These are phyloP conservation scores for Pteronotus mesoamericanus DNA, from an alignment of 2,797 vertebrate genomes.

Conservation along the genomic window DNA sequence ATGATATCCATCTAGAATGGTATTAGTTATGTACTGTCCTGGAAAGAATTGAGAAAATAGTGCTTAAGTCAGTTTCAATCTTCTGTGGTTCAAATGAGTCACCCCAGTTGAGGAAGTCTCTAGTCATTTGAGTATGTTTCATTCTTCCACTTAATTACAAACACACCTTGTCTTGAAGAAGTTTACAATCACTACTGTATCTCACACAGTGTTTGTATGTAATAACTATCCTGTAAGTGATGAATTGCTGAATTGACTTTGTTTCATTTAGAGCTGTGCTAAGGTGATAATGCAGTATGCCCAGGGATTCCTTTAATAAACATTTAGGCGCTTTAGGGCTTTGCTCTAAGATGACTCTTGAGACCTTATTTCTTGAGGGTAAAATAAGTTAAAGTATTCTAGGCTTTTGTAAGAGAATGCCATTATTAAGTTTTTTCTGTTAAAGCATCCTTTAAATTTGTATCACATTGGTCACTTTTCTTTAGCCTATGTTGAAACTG, in stretches of 20 bases:
- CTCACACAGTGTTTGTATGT: not conserved
- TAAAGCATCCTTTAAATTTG: conserved; percentile 20
- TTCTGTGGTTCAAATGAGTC: not conserved
- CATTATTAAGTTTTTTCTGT: conserved; percentile 1
- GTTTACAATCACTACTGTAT: not conserved
- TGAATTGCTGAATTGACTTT: conserved; percentile 9
- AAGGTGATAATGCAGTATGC: not conserved
- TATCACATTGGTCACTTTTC: not conserved
- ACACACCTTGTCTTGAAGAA: conserved; percentile 27
- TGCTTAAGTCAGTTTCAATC: not conserved
- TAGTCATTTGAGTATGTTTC: not conserved
- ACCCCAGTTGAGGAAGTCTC: not conserved
- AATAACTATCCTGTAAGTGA: not conserved
- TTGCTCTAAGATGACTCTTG: conserved; percentile 19
- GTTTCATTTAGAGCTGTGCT: conserved; percentile 1
- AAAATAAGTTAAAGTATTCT: conserved; percentile 13
- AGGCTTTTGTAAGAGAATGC: not conserved
- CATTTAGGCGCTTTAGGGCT: not conserved
- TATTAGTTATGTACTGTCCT: not conserved
- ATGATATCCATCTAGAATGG: not conserved
- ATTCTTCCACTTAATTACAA: not conserved
- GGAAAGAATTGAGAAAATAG: conserved; percentile 28
- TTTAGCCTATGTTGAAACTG: conserved; percentile 1
- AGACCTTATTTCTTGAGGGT: not conserved
- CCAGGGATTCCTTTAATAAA: conserved; percentile 34